Conservation (phyloP, 2,888 invertebrate genomes). For the Ochropleura leucogaster region DNA sequence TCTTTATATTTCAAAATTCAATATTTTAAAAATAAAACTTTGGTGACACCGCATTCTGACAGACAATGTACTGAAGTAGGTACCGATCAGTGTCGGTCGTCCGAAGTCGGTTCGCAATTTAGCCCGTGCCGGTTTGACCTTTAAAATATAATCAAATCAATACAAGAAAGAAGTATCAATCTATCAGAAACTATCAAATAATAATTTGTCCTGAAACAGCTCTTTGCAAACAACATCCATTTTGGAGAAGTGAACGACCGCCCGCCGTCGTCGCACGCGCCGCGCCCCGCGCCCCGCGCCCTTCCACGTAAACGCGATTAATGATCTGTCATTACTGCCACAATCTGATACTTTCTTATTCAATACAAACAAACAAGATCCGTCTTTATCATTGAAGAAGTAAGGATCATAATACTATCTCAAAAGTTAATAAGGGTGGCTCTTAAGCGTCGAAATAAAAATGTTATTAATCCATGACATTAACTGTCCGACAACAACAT, state of each 20-base stretch:
- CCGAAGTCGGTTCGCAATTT: neutral
- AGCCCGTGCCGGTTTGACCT: neutral
- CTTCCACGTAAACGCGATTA: slow-evolving; percentile 56
- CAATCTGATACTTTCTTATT: slow-evolving; percentile 46
- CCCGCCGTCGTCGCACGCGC: slow-evolving; percentile 30
- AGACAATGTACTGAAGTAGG: neutral
- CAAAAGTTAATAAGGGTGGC: slow-evolving; percentile 25
- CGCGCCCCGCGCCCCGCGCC: slow-evolving; percentile 34
- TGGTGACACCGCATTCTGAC: neutral
- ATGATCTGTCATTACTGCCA: slow-evolving; percentile 57
- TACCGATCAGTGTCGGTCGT: neutral
- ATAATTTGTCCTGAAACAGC: slow-evolving; percentile 1
- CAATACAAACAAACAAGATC: slow-evolving; percentile 26
- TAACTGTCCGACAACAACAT: slow-evolving; percentile 24
- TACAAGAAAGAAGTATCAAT: neutral
- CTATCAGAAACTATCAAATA: slow-evolving; percentile 6
- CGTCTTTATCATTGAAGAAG: slow-evolving; percentile 1
- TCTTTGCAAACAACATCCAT: neutral
- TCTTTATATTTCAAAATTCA: neutral
- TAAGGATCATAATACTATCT: slow-evolving; percentile 23
- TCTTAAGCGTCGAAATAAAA: slow-evolving; percentile 56
- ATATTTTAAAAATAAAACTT: neutral
- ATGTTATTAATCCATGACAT: slow-evolving; percentile 56
- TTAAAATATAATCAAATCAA: neutral
- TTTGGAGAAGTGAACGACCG: slow-evolving; percentile 43